Evolutionary conservation across 2,888 invertebrate genomes (phyloP), one percentile per base, ranked within the genome.

Genomic region (Plagodis pulveraria): DNA sequence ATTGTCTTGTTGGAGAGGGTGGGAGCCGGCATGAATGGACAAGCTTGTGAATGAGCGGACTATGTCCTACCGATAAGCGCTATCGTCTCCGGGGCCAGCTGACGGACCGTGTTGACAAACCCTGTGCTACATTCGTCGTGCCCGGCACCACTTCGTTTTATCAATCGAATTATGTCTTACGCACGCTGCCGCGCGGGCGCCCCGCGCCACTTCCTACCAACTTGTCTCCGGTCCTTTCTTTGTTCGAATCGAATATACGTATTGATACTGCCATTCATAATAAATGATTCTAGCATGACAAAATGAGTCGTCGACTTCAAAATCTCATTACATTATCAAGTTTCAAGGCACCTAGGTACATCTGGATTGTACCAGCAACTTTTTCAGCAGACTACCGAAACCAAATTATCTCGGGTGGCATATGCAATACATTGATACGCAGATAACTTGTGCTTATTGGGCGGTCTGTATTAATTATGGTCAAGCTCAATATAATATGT

Each of bases 31-130:
- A 91, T 91, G 91, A 91, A 92, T 92, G 91, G 86, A 84, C 80
- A 82, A 81, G 84, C 87, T 91, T 89, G 86, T 92, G 91, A 92
- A 92, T 92, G 91, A 89, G 83, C 85, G 91, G 91, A 91, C 91
- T 91, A 86, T 91, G 91, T 90, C 91, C 91, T 89, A 81, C 80
- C 82, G 91, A 91, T 92, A 92, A 92, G 89, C 87, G 83, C 84
- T 92, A 91, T 91, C 91, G 83, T 74, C 80, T 57, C 69, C 58
- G 86, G 86, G 89, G 91, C 90, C 91, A 91, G 91, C 90, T 91
- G 91, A 90, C 84, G 80, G 81, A 83, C 83, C 85, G 81, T 87
- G 88, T 90, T 91, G 91, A 91, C 91, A 91, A 91, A 89, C 91
- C 88, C 89, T 87, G 91, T 86, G 87, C 91, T 78, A 91, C 89